phyloP scores from a whole-genome alignment of 1,140 invertebrate species.

The Heliconius congener region DNA sequence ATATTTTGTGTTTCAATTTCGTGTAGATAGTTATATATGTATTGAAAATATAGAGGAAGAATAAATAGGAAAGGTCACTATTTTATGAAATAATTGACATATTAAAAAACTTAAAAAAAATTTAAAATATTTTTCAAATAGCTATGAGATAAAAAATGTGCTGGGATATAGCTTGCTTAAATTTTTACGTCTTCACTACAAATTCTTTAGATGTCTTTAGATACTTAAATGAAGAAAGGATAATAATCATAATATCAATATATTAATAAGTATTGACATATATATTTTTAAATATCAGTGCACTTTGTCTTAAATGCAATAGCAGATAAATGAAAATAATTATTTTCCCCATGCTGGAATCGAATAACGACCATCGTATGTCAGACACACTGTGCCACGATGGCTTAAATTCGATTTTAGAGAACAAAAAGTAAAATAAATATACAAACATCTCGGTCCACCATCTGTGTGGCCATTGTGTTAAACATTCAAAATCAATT shows the following conservation, averaged over 20 bases:
- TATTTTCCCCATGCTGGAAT: too few species aligned
- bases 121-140: not conserved
- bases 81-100: not conserved
- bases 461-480: not conserved
- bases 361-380: too few species aligned
- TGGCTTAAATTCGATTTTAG: not conserved
- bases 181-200: not conserved
- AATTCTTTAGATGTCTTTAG: not conserved
- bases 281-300: too few species aligned
- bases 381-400: too few species aligned
- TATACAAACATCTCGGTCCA: not conserved
- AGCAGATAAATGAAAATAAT: too few species aligned
- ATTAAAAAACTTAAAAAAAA: not conserved
- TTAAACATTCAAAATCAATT: conserved; percentile 10
- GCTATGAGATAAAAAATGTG: not conserved
- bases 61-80: not conserved
- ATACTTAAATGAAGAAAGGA: too few species aligned
- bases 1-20: too few species aligned
- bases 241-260: too few species aligned
- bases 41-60: not conserved
- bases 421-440: not conserved
- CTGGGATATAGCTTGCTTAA: not conserved
- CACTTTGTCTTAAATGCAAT: too few species aligned
- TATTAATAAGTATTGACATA: too few species aligned
- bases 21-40: too few species aligned